Evolutionary conservation across 2,888 invertebrate species (phyloP).

Genomic region (Leucophenga montana): DNA sequence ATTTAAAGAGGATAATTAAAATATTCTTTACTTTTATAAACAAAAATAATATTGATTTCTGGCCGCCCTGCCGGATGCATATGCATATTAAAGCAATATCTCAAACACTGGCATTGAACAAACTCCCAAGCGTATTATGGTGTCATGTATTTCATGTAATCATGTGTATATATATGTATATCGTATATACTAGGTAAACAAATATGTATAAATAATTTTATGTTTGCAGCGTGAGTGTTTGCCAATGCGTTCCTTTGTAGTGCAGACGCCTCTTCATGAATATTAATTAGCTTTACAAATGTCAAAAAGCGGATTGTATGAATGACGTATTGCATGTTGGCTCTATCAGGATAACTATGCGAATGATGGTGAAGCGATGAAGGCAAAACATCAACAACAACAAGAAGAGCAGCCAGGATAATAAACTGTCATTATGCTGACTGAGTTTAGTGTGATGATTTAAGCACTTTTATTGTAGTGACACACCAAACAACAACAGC

Average conservation of each 20-base stretch:
- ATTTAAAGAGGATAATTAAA: no score
- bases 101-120: background rate
- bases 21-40: no score
- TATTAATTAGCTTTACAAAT: constrained; percentile 18
- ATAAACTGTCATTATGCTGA: background rate
- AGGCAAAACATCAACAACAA: background rate
- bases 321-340: background rate
- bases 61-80: no score
- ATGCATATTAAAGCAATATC: background rate
- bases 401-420: background rate
- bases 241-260: background rate
- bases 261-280: background rate
- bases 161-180: background rate
- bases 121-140: background rate
- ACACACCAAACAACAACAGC: no score
- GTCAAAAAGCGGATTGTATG: constrained; percentile 2
- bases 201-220: background rate
- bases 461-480: background rate
- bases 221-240: background rate
- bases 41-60: no score
- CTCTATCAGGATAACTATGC: no score
- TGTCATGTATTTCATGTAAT: background rate
- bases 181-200: no score
- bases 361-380: background rate
- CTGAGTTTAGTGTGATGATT: background rate